Evolutionary conservation across 2,113 vertebrate genomes (phyloP), one percentile per base, ranked within the genome.

Genomic region (Eclectus roratus): DNA sequence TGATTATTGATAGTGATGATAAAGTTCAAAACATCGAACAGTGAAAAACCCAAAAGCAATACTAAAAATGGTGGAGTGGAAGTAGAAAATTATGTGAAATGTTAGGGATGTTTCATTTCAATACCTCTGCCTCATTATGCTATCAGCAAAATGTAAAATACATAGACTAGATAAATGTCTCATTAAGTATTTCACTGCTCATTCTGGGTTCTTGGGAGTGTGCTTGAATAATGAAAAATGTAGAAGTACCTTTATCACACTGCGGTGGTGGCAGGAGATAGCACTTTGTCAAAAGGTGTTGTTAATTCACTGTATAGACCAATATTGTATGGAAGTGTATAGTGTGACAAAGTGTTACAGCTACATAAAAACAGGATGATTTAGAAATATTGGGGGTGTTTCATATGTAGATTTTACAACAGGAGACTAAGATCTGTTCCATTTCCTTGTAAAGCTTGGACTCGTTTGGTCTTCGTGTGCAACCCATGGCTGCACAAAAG

Each of bases 151-250:
- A 97, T 97, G 97, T 97, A 96, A 97, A 97, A 97, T 94, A 93
- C 97, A 96, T 96, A 97, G 97, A 89, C 92, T 95, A 96, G 97
- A 91, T 97, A 98, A 98, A 97, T 98, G 98, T 97, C 98, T 98
- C 97, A 97, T 98, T 98, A 98, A 98, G 96, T 95, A 63, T 95
- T 97, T 97, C 95, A 96, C 83, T 79, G 91, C 95, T 97, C 93
- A 41, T 97, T 94, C 96, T 89, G 53, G 90, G 83, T 94, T 90
- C 80, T 95, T 96, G 89, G 96, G 96, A 95, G 95, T 95, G 91
- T 91, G 94, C 96, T 91, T 93, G 94, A 91, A 97, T 92, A 83
- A 96, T 97, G 95, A 95, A 97, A 97, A 97, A 95, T 94, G 96
- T 82, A 82, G 85, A 85, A 96, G 78, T 49, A 44, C 44, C 96